A percentile compares a stretch with the other conserved stretches of the same genome.
These are phyloP conservation scores for Pseudorasbora parva DNA, from an alignment of 2,113 vertebrate genomes.

Conservation along the genomic window DNA sequence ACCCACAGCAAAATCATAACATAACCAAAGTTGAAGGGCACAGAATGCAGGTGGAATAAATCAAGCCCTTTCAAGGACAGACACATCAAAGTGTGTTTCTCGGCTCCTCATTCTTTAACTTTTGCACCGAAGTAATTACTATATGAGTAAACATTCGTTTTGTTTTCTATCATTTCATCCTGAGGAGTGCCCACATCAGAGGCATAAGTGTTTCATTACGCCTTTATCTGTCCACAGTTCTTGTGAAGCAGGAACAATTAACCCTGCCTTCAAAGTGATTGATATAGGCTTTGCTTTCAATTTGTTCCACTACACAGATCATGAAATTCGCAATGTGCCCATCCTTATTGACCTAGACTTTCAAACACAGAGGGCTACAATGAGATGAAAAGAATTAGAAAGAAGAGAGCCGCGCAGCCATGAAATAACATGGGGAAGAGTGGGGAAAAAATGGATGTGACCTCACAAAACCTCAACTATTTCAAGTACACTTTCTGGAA, in stretches of 20 bases:
- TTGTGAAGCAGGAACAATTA: slow-evolving; percentile 95
- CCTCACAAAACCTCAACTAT: slow-evolving; percentile 78
- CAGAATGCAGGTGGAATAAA: slow-evolving; percentile 17
- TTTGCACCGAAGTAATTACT: slow-evolving; percentile 28
- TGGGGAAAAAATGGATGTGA: slow-evolving; percentile 58
- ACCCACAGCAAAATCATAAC: neutral
- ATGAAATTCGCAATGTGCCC: slow-evolving; percentile 94
- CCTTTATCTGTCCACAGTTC: slow-evolving; percentile 88
- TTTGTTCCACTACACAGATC: slow-evolving; percentile 99
- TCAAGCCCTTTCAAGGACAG: slow-evolving; percentile 4
- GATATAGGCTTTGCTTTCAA: slow-evolving; percentile 98
- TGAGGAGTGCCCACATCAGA: slow-evolving; percentile 82
- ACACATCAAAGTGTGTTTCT: neutral
- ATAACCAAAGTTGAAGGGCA: slow-evolving; percentile 13
- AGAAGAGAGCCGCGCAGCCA: slow-evolving; percentile 78
- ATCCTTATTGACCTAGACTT: slow-evolving; percentile 94
- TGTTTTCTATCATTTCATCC: slow-evolving; percentile 80
- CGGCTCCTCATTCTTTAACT: neutral
- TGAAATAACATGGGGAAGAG: slow-evolving; percentile 82
- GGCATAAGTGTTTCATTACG: slow-evolving; percentile 92
- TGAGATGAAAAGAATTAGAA: slow-evolving; percentile 88
- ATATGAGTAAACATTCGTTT: slow-evolving; percentile 71
- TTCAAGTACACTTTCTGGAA: slow-evolving; percentile 67
- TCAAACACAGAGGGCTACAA: slow-evolving; percentile 85
- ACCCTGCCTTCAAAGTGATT: slow-evolving; percentile 97